Base-by-base conservation (phyloP, 2,113 vertebrate genomes). In the Microcebus ravelobensis region DNA sequence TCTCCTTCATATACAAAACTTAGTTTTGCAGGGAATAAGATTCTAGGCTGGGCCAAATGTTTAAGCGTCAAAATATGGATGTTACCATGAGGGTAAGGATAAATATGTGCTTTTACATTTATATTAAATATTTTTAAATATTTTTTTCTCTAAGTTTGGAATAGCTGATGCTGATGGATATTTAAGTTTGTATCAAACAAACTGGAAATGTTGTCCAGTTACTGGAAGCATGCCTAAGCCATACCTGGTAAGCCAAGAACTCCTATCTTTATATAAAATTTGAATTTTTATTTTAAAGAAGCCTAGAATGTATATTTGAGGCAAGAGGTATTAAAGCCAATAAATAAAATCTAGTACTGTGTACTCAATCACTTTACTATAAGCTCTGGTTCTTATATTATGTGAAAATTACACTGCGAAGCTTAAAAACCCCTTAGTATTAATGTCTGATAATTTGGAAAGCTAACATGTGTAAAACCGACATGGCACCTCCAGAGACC, bases 101-200 rank as follows among this genome's bases (percentile, higher is more conserved):
- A 12, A 95, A 45, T 34, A 6, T 85, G 6, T 0, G 0, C 57
- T 65, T 96, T 95, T 39, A 76, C 1, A 74, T 86, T 89, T 95
- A 48, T 79, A 91, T 67, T 95, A 90, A 97, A 82, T 31, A 45
- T 36, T 71, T 95, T 18, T 13, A 39, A 79, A 55, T n/a, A 10
- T 81, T 29, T 14, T 96, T 96, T 91, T 48, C 97, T 90, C 95
- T 76, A 97, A 99, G 99, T 99, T 99, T 97, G 99, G 99, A 96
- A 99, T 99, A 93, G 99, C 99, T 91, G 99, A 99, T 98, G 99
- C 99, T 95, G 99, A 99, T 95, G 99, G 99, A 97, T 99, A 98
- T 96, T 99, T 99, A 98, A 99, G 99, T 98, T 99, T 99, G 48
- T 99, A 99, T 99, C 99, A 99, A 95, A 99, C 99, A 98, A 99